Base-by-base conservation (phyloP, 2,797 vertebrate genomes). In the Sebastes nivosus region DNA sequence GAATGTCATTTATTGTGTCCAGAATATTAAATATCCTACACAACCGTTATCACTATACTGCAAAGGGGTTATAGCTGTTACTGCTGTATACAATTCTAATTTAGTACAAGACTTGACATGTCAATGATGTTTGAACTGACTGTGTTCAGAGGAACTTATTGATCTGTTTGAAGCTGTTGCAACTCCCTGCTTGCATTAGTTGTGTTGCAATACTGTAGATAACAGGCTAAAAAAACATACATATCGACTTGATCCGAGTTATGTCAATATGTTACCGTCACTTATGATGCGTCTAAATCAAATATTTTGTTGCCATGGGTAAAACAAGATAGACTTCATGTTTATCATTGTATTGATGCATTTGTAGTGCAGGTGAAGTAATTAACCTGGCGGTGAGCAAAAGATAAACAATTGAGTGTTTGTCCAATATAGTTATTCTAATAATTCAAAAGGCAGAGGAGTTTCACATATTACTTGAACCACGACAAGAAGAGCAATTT, bases 81-180 rank as follows among this genome's bases (percentile, higher is more conserved):
- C 27, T 27, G 27, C 27, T 27, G 27, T 27, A 27, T 27, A 27
- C 27, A 27, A 27, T 27, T 27, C 27, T 27, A 27, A 27, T 27
- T 27, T 27, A 27, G 27, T 27, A 27, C 27, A 27, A 27, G 24
- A 75, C 52, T 34, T 74, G 67, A 77, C 60, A 46, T 69, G 68
- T 67, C 30, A 25, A 18, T 70, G 57, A 74, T 72, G 42, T 82
- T 88, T 74, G 64, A 67, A 81, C 67, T 65, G 52, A 80, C 12
- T 66, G 29, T 68, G 67, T 75, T 80, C 55, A 69, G 61, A 77
- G 25, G 58, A 73, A 46, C 8, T 7, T 75, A 89, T 91, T 81
- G 87, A 93, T 86, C 67, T 13, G 27, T 54, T 34, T 16, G 55
- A 54, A 12, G 58, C 18, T 71, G 27, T 52, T 46, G 27, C 60